Base-by-base conservation (phyloP, 2,797 vertebrate species). In the Paratrypauchen microcephalus region DNA sequence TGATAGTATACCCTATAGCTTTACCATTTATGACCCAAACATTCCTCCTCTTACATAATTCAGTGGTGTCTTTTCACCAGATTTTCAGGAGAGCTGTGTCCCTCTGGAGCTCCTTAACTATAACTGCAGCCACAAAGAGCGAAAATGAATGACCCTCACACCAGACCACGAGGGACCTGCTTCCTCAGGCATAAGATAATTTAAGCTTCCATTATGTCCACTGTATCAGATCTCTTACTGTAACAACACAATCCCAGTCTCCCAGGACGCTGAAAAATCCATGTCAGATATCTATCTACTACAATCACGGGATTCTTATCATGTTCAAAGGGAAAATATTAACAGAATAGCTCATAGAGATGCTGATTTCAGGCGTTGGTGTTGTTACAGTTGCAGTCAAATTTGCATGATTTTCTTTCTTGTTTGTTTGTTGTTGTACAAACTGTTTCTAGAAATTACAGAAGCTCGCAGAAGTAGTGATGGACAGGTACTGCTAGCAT, bases 141-240 rank as follows among this genome's bases (percentile, higher is more conserved):
- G 47, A 11, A 61, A 73, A 66, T 64, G 12, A 52, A 26, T 70
- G 62, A 77, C 58, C 63, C 52, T 19, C 55, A 36, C 69, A 28
- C 32, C 62, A 52, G 58, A n/a, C 28, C 69, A 39, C 36, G 0
- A 0, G 65, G 69, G 65, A 62, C 62, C 3, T 24, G 15, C 18
- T 61, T 76, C 6, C 4, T 69, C 61, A 45, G 36, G 2, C 19
- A 4, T 45, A 28, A 12, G 54, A 50, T 47, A 65, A 36, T 66
- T 28, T 39, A 45, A 62, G 47, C 9, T 18, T 45, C 55, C 21
- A 67, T 50, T 28, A n/a, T 19, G 26, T 48, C 39, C 58, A 57
- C 67, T 21, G 56, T 56, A 58, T 69, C n/a, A n/a, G 36, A 21
- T n/a, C 54, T 55, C 63, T 71, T 60, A 70, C 41, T 23, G 64